Evolutionary conservation across 2,113 vertebrate species (phyloP).

Genomic region (Proteles cristata): DNA sequence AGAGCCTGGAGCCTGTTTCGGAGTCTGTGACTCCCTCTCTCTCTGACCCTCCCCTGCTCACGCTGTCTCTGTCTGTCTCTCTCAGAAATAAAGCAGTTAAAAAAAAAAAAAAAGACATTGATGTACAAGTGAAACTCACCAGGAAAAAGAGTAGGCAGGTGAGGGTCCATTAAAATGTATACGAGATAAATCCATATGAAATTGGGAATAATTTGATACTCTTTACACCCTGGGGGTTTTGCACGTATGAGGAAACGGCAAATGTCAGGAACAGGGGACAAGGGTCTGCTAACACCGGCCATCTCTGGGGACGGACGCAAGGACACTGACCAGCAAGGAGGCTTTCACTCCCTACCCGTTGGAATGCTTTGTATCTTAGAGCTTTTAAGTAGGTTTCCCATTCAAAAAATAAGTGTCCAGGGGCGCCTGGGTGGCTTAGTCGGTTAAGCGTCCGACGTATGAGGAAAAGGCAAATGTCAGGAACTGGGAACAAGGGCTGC

Average conservation of each 20-base stretch:
- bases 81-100: too few species aligned
- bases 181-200: background rate
- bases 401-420: background rate
- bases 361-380: background rate
- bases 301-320: background rate
- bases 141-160: background rate
- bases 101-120: too few species aligned
- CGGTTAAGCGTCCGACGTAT: too few species aligned
- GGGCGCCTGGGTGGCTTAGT: too few species aligned
- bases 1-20: too few species aligned
- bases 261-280: rapidly evolving
- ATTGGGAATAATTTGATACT: rapidly evolving
- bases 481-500: too few species aligned
- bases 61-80: too few species aligned
- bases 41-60: too few species aligned
- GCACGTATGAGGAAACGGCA: rapidly evolving
- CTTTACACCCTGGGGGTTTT: background rate
- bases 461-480: too few species aligned
- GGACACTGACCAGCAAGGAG: background rate
- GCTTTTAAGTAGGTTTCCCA: background rate
- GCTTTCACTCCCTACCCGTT: background rate
- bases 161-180: background rate
- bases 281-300: rapidly evolving
- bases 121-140: background rate
- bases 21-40: too few species aligned